Percentiles rank a stretch among this genome's conserved stretches.
phyloP scores from a whole-genome alignment of 2,797 vertebrate species.

The Gobio occitaniae region DNA sequence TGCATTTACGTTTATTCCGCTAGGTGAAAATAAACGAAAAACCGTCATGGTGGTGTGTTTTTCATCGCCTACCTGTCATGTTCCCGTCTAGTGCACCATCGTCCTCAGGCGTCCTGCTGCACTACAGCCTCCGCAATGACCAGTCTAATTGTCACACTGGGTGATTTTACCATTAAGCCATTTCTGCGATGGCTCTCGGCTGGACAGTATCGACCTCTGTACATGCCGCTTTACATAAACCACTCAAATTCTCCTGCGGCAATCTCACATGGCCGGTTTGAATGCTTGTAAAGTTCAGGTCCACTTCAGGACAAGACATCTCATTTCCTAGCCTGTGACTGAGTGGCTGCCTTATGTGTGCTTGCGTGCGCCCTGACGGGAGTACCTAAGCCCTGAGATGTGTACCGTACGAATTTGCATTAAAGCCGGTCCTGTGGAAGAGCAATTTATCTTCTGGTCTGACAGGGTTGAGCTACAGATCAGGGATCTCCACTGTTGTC shows the following conservation, averaged over 20 bases:
- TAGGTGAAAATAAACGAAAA: slow-evolving; percentile 16
- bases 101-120: slow-evolving; percentile 37
- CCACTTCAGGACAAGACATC: slow-evolving; percentile 63
- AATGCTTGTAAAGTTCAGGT: slow-evolving; percentile 61
- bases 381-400: slow-evolving; percentile 57
- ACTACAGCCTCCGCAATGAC: slow-evolving; percentile 2
- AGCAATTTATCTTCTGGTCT: slow-evolving; percentile 73
- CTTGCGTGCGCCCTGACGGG: slow-evolving; percentile 61
- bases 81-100: slow-evolving; percentile 11
- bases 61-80: slow-evolving; percentile 46
- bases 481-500: slow-evolving; percentile 64
- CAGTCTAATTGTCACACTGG: slow-evolving; percentile 45
- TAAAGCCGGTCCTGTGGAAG: slow-evolving; percentile 61
- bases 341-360: slow-evolving; percentile 60
- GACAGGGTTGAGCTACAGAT: slow-evolving; percentile 64
- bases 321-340: slow-evolving; percentile 67
- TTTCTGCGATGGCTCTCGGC: slow-evolving; percentile 23
- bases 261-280: slow-evolving; percentile 40
- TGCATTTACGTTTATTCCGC: slow-evolving; percentile 4
- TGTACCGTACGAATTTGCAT: slow-evolving; percentile 76
- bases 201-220: slow-evolving; percentile 44
- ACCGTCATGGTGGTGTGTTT: slow-evolving; percentile 8
- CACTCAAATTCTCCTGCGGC: slow-evolving; percentile 51
- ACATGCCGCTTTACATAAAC: slow-evolving; percentile 51
- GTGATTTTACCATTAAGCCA: slow-evolving; percentile 54